Conservation (phyloP, 2,113 vertebrate species). For the Mugil cephalus region DNA sequence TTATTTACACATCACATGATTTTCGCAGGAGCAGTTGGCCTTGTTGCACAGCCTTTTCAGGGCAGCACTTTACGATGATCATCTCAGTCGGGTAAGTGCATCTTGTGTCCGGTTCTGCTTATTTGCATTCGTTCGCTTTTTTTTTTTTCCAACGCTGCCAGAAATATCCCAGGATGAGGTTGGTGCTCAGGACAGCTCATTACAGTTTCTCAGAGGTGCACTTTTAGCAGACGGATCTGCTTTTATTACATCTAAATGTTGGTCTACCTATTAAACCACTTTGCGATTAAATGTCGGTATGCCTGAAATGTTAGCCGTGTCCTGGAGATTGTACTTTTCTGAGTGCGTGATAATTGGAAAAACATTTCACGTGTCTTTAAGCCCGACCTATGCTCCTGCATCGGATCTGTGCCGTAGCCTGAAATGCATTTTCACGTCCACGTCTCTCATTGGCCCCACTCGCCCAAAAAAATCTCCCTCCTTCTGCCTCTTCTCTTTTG, state of each 20-base stretch:
- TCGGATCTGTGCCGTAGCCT: no score
- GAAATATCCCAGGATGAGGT: not conserved
- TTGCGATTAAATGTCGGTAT: not conserved
- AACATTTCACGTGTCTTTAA: no score
- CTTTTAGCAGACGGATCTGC: not conserved
- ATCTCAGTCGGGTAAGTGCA: constrained; percentile 89
- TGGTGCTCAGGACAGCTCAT: constrained; percentile 3
- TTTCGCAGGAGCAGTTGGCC: constrained; percentile 90
- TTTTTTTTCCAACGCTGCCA: not conserved
- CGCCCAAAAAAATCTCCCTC: no score
- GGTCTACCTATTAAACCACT: not conserved
- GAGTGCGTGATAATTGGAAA: not conserved
- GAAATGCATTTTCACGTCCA: no score
- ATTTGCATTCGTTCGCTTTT: not conserved
- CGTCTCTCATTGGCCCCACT: no score
- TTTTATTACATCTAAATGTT: not conserved
- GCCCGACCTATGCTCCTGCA: no score
- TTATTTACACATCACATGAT: not conserved
- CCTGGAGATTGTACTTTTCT: not conserved
- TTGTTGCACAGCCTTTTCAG: constrained; percentile 90
- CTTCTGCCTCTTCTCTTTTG: no score
- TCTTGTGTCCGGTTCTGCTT: not conserved
- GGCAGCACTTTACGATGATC: constrained; percentile 90
- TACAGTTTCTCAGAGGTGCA: not conserved
- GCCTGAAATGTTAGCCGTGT: not conserved